phyloP scores from a whole-genome alignment of 2,888 invertebrate species.

The Marasmarcha lunaedactyla region DNA sequence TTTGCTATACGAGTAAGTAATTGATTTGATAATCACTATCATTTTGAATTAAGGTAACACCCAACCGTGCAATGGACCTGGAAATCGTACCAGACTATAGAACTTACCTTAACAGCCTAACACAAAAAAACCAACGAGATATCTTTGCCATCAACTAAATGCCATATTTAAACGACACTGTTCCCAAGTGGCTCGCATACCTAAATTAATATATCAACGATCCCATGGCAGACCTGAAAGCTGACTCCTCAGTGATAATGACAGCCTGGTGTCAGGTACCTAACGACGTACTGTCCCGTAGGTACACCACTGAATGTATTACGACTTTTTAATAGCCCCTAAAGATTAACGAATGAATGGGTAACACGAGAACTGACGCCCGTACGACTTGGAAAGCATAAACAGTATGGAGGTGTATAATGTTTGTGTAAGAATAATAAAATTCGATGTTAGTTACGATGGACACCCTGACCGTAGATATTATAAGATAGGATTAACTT shows the following conservation, averaged over 20 bases:
- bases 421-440: slow-evolving; percentile 43
- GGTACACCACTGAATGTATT: slow-evolving; percentile 38
- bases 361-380: slow-evolving; percentile 53
- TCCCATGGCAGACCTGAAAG: slow-evolving; percentile 23
- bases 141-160: too few relatives aligned
- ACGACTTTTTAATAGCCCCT: slow-evolving; percentile 62
- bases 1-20: too few relatives aligned
- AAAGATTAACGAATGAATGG: slow-evolving; percentile 62
- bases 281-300: slow-evolving; percentile 66
- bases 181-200: slow-evolving; percentile 27
- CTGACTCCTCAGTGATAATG: slow-evolving; percentile 36
- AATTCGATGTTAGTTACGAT: slow-evolving; percentile 47
- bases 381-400: slow-evolving; percentile 46
- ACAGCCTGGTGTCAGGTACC: slow-evolving; percentile 57
- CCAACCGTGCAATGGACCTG: too few relatives aligned
- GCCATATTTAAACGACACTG: background rate
- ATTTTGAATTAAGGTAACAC: too few relatives aligned
- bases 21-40: too few relatives aligned
- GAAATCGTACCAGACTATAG: too few relatives aligned
- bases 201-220: slow-evolving; percentile 33
- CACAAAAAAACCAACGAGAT: too few relatives aligned
- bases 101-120: too few relatives aligned
- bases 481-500: too few relatives aligned
- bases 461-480: slow-evolving; percentile 19
- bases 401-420: slow-evolving; percentile 39